Evolutionary conservation across 2,888 invertebrate genomes (phyloP).

Genomic region (Mythimna pallens): DNA sequence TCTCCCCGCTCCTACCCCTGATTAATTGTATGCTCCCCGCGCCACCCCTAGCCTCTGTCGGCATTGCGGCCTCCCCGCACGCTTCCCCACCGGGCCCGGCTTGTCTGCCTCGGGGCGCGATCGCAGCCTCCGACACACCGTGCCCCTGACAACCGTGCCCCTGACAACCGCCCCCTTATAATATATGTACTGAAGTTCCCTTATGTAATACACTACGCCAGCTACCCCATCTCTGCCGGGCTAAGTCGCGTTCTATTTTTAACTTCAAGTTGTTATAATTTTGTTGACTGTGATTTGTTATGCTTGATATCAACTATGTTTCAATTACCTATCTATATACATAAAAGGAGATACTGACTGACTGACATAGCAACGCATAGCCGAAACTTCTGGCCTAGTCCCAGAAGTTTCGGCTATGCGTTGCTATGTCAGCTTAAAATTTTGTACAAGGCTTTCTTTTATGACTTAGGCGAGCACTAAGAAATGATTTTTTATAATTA

Average conservation of each 20-base stretch:
- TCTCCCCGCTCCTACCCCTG: background rate
- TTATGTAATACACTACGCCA: constrained; percentile 24
- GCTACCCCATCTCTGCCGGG: background rate
- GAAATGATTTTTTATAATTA: no score
- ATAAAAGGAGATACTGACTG: no score
- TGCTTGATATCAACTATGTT: no score
- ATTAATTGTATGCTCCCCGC: background rate
- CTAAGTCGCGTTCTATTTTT: background rate
- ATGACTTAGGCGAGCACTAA: no score
- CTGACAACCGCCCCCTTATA: constrained; percentile 30
- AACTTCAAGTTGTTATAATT: background rate
- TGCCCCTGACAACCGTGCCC: constrained; percentile 30
- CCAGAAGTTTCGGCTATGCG: no score
- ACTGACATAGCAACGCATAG: no score
- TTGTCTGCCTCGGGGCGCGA: background rate
- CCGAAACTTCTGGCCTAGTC: no score
- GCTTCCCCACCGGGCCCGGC: background rate
- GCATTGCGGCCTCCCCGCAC: background rate
- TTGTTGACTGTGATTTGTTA: no score
- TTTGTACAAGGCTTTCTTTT: no score
- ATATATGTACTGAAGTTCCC: constrained; percentile 6
- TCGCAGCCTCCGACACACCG: background rate
- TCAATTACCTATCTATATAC: no score
- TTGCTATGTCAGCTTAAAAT: no score
- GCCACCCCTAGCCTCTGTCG: background rate